Conservation (phyloP, 2,797 vertebrate genomes). For the Protonibea diacanthus region DNA sequence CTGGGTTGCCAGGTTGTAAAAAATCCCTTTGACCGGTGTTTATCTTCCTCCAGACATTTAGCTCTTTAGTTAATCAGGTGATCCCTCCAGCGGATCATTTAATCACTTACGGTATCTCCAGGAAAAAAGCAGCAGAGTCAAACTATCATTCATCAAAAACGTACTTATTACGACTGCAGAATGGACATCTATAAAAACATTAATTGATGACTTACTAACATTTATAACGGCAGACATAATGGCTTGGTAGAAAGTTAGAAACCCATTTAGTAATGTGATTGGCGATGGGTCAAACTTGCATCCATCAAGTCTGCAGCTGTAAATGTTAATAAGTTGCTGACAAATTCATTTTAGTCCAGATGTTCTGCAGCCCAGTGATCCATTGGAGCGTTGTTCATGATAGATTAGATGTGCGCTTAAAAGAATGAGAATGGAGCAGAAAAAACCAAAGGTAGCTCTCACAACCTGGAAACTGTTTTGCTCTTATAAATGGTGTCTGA, state of each 20-base stretch:
- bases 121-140: neutral
- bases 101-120: neutral
- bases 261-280: slow-evolving; percentile 13
- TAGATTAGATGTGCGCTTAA: neutral
- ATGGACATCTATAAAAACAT: neutral
- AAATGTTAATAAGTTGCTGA: slow-evolving; percentile 2
- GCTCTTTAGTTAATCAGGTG: neutral
- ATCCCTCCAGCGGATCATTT: neutral
- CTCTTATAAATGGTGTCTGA: neutral
- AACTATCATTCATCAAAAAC: slow-evolving; percentile 3
- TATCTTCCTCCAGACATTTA: neutral
- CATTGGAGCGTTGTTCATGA: neutral
- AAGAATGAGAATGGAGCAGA: neutral
- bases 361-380: neutral
- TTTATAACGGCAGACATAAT: neutral
- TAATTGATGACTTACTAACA: slow-evolving; percentile 1
- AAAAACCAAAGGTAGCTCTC: neutral
- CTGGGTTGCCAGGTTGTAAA: slow-evolving; percentile 24
- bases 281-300: neutral
- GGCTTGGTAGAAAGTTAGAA: slow-evolving; percentile 2
- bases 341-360: slow-evolving; percentile 4
- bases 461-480: neutral
- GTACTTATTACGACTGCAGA: neutral
- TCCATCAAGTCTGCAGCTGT: slow-evolving; percentile 16
- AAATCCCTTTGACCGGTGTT: neutral